phyloP scores from a whole-genome alignment of 2,888 invertebrate genomes.

The Callyntrura guangdongensis region DNA sequence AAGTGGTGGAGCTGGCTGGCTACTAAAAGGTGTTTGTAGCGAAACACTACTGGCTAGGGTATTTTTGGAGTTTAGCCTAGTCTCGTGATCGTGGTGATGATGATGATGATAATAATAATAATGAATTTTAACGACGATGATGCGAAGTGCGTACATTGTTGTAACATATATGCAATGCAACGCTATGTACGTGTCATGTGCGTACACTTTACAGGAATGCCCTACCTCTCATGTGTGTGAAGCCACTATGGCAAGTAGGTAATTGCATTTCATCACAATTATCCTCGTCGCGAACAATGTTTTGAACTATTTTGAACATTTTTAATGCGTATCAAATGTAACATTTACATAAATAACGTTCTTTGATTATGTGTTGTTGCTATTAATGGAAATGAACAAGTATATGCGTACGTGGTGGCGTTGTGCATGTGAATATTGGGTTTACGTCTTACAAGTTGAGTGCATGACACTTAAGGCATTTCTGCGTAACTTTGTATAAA shows the following conservation, averaged over 20 bases:
- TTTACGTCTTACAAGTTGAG: too few relatives aligned
- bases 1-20: not conserved
- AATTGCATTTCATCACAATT: slow-evolving; percentile 20
- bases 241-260: not conserved
- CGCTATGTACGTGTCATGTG: not conserved
- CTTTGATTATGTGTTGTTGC: not conserved
- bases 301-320: slow-evolving; percentile 1
- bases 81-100: too few relatives aligned
- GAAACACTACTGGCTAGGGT: not conserved
- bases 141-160: slow-evolving; percentile 48
- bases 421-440: too few relatives aligned
- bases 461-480: too few relatives aligned
- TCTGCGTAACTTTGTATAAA: too few relatives aligned
- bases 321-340: not conserved
- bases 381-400: too few relatives aligned
- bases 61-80: slow-evolving; percentile 30
- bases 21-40: not conserved
- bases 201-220: not conserved
- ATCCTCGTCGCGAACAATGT: slow-evolving; percentile 14
- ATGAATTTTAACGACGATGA: not conserved
- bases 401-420: not conserved
- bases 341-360: slow-evolving; percentile 20
- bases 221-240: not conserved
- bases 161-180: not conserved
- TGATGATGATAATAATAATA: not conserved